These are phyloP conservation scores for Pedetes capensis DNA, from an alignment of 2,113 vertebrate species.

Conservation along the genomic window DNA sequence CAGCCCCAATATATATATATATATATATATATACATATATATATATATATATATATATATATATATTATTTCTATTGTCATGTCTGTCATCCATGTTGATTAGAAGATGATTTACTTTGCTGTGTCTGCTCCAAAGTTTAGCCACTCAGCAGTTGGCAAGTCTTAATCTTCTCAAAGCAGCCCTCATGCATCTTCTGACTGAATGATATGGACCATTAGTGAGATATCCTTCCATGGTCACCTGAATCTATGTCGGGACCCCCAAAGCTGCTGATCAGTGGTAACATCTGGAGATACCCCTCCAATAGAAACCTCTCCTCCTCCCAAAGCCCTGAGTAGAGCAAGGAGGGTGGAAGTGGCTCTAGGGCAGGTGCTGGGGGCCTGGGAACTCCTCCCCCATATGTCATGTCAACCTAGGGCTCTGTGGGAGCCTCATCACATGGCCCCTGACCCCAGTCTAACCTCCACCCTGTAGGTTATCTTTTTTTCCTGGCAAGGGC, in stretches of 20 bases:
- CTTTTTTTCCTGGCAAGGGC: neutral
- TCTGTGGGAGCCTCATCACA: neutral
- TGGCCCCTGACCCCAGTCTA: no score
- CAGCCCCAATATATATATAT: no score
- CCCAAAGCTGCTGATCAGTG: neutral
- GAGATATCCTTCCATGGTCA: neutral
- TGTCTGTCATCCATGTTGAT: slow-evolving; percentile 3
- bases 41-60: no score
- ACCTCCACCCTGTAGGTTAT: fast-evolving
- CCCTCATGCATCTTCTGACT: neutral
- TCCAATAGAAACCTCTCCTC: neutral
- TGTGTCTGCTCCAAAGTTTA: neutral
- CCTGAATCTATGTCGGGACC: neutral
- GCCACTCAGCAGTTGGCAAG: neutral
- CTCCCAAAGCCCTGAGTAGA: neutral
- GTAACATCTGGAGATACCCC: neutral
- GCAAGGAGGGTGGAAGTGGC: neutral
- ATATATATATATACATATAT: no score
- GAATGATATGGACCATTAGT: neutral
- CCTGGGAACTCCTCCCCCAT: neutral
- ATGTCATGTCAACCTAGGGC: neutral
- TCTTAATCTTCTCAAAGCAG: neutral
- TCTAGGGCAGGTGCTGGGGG: neutral
- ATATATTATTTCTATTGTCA: neutral
- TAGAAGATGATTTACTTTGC: neutral